These are phyloP conservation scores for Carterocephalus palaemon DNA, from an alignment of 2,888 invertebrate genomes.

Conservation along the genomic window DNA sequence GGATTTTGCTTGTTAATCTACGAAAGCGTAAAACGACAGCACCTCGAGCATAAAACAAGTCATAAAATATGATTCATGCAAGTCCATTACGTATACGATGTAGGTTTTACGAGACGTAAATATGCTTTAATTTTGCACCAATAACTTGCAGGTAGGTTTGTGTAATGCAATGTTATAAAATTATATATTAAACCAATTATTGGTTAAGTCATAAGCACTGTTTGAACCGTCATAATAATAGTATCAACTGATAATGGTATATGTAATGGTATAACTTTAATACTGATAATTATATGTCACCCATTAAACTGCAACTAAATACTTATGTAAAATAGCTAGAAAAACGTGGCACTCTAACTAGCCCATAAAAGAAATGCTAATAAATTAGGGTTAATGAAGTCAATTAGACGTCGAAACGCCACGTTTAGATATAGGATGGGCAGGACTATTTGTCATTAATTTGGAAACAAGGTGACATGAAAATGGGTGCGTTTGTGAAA, in stretches of 20 bases:
- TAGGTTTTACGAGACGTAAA: constrained; percentile 60
- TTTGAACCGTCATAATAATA: too few relatives aligned
- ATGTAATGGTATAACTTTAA: too few relatives aligned
- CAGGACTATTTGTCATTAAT: constrained; percentile 73
- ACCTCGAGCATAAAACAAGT: constrained; percentile 50
- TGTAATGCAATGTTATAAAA: constrained; percentile 1
- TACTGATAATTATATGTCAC: too few relatives aligned
- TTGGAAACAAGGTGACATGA: constrained; percentile 72
- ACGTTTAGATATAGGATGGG: constrained; percentile 59
- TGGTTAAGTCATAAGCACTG: too few relatives aligned
- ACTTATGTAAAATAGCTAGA: too few relatives aligned
- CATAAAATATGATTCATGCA: constrained; percentile 59
- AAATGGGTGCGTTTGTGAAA: constrained; percentile 64
- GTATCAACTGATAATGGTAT: too few relatives aligned
- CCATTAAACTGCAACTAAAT: too few relatives aligned
- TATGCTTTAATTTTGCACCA: constrained; percentile 40
- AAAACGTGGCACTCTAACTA: constrained; percentile 52
- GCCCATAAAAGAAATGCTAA: constrained; percentile 50
- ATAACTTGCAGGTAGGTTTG: constrained; percentile 33
- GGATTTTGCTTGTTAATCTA: constrained; percentile 31
- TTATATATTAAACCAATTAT: too few relatives aligned
- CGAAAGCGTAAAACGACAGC: constrained; percentile 51
- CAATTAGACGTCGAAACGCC: constrained; percentile 72
- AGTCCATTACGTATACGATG: constrained; percentile 47
- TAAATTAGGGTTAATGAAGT: constrained; percentile 67